phyloP scores from a whole-genome alignment of 2,888 invertebrate species.

The Caradrina clavipalpis region DNA sequence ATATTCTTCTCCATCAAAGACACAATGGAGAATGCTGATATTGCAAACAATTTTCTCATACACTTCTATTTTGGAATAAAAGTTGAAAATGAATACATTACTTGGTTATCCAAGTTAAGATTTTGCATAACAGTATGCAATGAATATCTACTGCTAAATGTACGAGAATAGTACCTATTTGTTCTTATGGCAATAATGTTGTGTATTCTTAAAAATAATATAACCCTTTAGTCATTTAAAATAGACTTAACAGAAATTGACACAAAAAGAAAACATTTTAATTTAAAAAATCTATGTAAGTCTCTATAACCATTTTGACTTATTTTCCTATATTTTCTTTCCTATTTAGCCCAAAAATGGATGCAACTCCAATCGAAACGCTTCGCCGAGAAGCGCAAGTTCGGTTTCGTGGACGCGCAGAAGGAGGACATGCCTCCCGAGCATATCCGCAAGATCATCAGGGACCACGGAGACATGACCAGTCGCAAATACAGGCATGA shows the following conservation, averaged over 20 bases:
- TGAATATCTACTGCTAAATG: too few species aligned
- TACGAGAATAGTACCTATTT: too few species aligned
- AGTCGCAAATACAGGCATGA: slow-evolving; percentile 99
- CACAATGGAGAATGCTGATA: slow-evolving; percentile 80
- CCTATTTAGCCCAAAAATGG: slow-evolving; percentile 96
- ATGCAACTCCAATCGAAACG: slow-evolving; percentile 99
- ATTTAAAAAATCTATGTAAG: background rate
- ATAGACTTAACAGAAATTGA: too few species aligned
- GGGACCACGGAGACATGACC: slow-evolving; percentile 99
- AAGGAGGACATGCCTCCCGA: slow-evolving; percentile 99
- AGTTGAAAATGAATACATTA: too few species aligned
- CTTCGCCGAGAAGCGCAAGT: slow-evolving; percentile 99
- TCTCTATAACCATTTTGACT: background rate
- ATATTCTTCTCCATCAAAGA: slow-evolving; percentile 80
- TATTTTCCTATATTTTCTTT: slow-evolving; percentile 7
- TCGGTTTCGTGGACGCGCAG: slow-evolving; percentile 99
- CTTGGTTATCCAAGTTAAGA: too few species aligned
- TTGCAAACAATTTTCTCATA: slow-evolving; percentile 74
- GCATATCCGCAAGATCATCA: slow-evolving; percentile 99
- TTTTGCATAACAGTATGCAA: too few species aligned
- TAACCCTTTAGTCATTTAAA: too few species aligned
- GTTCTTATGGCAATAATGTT: too few species aligned
- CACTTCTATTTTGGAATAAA: too few species aligned
- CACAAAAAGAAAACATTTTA: background rate
- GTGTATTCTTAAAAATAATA: too few species aligned